phyloP scores from a whole-genome alignment of 2,113 vertebrate genomes.

The Morone saxatilis region DNA sequence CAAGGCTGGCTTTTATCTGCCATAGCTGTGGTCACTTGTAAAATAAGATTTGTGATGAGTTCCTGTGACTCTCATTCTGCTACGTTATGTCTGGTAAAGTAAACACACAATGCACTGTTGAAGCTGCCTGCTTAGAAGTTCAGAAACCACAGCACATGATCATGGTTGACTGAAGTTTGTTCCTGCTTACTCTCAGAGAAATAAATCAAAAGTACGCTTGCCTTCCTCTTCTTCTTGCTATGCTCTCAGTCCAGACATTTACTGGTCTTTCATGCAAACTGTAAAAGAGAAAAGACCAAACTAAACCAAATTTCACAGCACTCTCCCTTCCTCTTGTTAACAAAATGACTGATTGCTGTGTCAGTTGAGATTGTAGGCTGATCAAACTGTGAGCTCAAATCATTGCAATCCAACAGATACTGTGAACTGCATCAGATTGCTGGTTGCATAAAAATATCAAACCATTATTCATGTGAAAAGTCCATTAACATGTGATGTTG shows the following conservation, averaged over 20 bases:
- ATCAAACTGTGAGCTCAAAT: neutral
- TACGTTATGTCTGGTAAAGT: neutral
- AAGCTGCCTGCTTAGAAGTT: constrained; percentile 9
- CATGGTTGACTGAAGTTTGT: constrained; percentile 1
- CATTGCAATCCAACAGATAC: neutral
- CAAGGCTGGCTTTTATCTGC: neutral
- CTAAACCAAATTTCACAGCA: neutral
- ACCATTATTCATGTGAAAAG: neutral
- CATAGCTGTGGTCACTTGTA: constrained; percentile 29
- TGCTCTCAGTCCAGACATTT: neutral
- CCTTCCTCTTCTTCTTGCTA: constrained; percentile 1
- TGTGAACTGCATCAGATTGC: constrained; percentile 29
- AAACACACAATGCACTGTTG: neutral
- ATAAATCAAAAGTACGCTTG: neutral
- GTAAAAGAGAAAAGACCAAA: neutral
- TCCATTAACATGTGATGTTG: neutral
- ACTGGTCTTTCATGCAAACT: neutral
- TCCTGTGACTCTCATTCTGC: constrained; percentile 14
- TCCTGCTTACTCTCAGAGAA: constrained; percentile 9
- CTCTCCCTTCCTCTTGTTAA: neutral
- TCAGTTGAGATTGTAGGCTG: neutral
- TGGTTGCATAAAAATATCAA: constrained; percentile 5
- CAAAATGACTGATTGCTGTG: neutral
- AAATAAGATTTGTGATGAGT: constrained; percentile 14
- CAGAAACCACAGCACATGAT: constrained; percentile 7